Conservation (phyloP, 1,140 invertebrate genomes). For the Drosophila repleta region DNA sequence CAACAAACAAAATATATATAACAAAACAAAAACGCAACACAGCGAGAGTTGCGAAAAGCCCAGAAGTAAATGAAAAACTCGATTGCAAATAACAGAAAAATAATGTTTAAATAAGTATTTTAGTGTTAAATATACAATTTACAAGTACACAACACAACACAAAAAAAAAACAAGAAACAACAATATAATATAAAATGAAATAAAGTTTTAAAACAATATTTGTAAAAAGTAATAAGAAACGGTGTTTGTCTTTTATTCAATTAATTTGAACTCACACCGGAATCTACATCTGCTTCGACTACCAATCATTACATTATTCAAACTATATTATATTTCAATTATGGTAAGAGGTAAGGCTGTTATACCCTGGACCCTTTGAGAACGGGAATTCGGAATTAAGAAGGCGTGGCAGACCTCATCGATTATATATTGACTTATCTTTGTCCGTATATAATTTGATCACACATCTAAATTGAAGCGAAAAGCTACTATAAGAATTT, state of each 20-base stretch:
- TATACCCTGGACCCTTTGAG: too few relatives aligned
- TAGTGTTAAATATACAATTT: conserved; percentile 84
- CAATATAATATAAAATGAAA: conserved; percentile 82
- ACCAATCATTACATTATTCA: too few relatives aligned
- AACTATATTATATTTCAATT: too few relatives aligned
- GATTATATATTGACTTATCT: too few relatives aligned
- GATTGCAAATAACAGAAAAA: conserved; percentile 71
- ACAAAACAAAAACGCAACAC: conserved; percentile 41
- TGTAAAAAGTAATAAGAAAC: conserved; percentile 81
- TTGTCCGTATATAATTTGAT: too few relatives aligned
- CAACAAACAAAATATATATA: conserved; percentile 44
- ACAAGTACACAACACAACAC: conserved; percentile 79
- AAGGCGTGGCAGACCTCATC: too few relatives aligned
- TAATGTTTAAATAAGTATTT: conserved; percentile 84
- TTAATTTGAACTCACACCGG: too few relatives aligned
- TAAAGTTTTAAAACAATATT: conserved; percentile 84
- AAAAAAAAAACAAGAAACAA: conserved; percentile 61
- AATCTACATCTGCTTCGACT: too few relatives aligned
- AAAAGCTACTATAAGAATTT: too few relatives aligned
- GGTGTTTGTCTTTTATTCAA: neutral
- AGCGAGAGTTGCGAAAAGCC: conserved; percentile 51
- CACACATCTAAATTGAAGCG: too few relatives aligned
- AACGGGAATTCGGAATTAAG: too few relatives aligned
- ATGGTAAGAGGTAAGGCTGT: too few relatives aligned
- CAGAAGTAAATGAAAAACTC: conserved; percentile 56